Base-by-base conservation (phyloP, 2,888 invertebrate genomes). In the Thalpophila matura region DNA sequence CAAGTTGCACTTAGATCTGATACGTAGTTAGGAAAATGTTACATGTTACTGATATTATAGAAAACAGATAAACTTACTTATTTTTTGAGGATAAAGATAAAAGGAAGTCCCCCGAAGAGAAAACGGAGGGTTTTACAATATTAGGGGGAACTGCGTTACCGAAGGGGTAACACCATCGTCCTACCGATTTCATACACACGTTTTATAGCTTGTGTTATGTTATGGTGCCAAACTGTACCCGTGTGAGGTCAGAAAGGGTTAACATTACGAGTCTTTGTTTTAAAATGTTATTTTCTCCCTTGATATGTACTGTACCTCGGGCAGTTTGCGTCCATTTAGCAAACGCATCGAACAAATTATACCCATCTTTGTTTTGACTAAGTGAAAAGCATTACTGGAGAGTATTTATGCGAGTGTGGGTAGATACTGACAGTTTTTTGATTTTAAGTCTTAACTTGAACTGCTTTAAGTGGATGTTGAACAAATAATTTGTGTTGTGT, bases 181-280 rank as follows among this genome's bases (percentile, higher is more conserved):
- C 42, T 64, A 69, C 78, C 68, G 67, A 65, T 66, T 78, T 69
- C 73, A 77, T 81, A 76, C 77, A 76, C 75, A 81, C 79, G 77
- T 77, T 77, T 76, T 75, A 78, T 78, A 86, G 73, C 77, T 81
- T 80, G 66, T 76, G 81, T 80, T 84, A 77, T 79, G 81, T 89
- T 87, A 86, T 82, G 84, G 74, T 75, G 63, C 71, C 70, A 79
- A 83, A 84, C 79, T 78, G 83, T 88, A 87, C 82, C 77, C 87
- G 79, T 78, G 82, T 83, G 81, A 85, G 88, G 89, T 88, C 86
- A 83, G 83, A 86, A 79, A 86, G 89, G 90, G 89, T 89, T 88
- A 87, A 89, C 83, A 86, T 90, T 88, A 90, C 85, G 86, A 85
- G 84, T 81, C 85, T 89, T 89, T 89, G 89, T 90, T 91, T n/a